Conservation (phyloP, 2,113 vertebrate genomes). For the Psittacula cyanocephala region DNA sequence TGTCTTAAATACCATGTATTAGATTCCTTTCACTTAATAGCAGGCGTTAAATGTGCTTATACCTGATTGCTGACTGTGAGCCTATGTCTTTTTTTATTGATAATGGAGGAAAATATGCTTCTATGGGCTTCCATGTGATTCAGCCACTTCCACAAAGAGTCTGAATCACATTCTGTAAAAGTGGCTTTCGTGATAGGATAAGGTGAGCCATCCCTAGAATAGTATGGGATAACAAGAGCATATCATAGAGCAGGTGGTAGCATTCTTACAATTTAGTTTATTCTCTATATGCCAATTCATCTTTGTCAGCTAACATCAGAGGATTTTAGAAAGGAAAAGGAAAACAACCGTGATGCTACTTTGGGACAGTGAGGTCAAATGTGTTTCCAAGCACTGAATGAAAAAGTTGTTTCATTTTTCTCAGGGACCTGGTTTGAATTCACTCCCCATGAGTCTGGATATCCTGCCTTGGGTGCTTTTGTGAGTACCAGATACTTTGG, state of each 20-base stretch:
- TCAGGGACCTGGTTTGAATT: slow-evolving; percentile 44
- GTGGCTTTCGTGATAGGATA: not conserved
- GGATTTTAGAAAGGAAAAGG: not conserved
- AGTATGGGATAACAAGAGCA: not conserved
- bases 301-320: not conserved
- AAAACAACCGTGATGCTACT: not conserved
- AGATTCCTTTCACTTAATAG: not conserved
- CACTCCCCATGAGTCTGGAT: slow-evolving; percentile 20
- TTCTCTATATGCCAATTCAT: not conserved
- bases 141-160: not conserved
- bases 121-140: not conserved
- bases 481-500: not conserved
- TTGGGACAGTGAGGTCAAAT: not conserved
- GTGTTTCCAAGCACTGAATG: not conserved
- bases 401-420: not conserved
- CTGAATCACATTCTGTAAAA: not conserved
- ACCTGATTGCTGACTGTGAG: not conserved
- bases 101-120: not conserved
- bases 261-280: not conserved
- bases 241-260: not conserved
- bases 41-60: not conserved
- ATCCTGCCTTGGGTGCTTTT: not conserved
- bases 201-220: not conserved
- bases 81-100: not conserved
- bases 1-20: not conserved